Evolutionary conservation across 1,140 invertebrate genomes (phyloP).

Genomic region (Archegozetes longisetosus): DNA sequence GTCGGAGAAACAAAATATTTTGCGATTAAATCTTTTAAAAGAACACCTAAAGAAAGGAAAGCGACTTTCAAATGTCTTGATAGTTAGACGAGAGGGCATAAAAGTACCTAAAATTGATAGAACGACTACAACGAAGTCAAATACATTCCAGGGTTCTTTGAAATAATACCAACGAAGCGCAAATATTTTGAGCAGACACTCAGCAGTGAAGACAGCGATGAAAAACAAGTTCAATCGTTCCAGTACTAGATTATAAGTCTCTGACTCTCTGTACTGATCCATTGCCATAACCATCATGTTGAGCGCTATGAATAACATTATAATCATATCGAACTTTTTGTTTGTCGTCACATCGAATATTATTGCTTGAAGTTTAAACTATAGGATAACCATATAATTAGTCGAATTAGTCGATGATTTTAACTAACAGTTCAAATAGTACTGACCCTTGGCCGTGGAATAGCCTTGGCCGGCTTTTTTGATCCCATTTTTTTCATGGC

Average conservation of each 20-base stretch:
- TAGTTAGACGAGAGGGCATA: background rate
- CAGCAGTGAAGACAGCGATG: constrained; percentile 92
- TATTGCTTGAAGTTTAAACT: constrained; percentile 88
- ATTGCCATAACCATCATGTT: constrained; percentile 98
- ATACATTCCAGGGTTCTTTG: constrained; percentile 97
- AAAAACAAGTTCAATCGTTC: constrained; percentile 90
- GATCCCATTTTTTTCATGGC: constrained; percentile 99
- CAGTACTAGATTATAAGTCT: constrained; percentile 61
- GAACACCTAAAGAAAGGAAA: constrained; percentile 35
- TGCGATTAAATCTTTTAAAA: constrained; percentile 86
- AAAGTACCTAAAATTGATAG: constrained; percentile 82
- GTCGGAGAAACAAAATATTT: constrained; percentile 96
- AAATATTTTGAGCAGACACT: constrained; percentile 94
- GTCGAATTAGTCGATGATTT: constrained; percentile 24
- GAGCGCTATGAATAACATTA: constrained; percentile 95
- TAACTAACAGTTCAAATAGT: background rate
- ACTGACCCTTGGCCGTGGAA: constrained; percentile 80
- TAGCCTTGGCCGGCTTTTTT: constrained; percentile 93
- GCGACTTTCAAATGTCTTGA: background rate
- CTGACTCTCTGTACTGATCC: constrained; percentile 80
- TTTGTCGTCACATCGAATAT: constrained; percentile 93
- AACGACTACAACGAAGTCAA: constrained; percentile 97
- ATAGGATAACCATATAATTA: constrained; percentile 31
- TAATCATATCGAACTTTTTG: constrained; percentile 98
- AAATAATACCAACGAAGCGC: constrained; percentile 94